phyloP scores from a whole-genome alignment of 1,140 invertebrate genomes.

The Piezodorus guildinii region DNA sequence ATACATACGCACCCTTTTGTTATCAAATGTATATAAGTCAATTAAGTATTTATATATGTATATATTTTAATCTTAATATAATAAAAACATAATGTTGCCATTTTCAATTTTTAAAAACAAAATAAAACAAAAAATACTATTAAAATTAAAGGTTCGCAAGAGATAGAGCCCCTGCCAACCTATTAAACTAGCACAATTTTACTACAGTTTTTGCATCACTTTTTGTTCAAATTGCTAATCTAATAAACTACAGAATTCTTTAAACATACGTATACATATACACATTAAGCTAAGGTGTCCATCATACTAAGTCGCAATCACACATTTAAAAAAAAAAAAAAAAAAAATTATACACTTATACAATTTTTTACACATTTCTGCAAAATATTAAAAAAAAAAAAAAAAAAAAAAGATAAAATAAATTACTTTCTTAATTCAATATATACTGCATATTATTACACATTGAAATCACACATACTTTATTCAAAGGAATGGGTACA shows the following conservation, averaged over 20 bases:
- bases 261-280: constrained; percentile 25
- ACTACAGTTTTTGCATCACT: constrained; percentile 15
- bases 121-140: constrained; percentile 1
- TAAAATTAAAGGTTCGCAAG: neutral
- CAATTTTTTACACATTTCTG: constrained; percentile 18
- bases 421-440: constrained; percentile 17
- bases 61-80: constrained; percentile 15
- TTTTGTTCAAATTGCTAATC: constrained; percentile 23
- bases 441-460: constrained; percentile 15
- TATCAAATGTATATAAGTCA: neutral
- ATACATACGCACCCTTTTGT: neutral
- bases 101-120: constrained; percentile 9
- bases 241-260: constrained; percentile 25
- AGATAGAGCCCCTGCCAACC: neutral
- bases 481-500: constrained; percentile 5
- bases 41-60: neutral
- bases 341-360: constrained; percentile 1
- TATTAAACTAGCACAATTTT: constrained; percentile 14
- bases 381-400: constrained; percentile 19
- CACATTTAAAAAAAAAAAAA: constrained; percentile 22
- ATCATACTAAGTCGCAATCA: constrained; percentile 16
- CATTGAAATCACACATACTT: constrained; percentile 9
- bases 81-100: constrained; percentile 16
- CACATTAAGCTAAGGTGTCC: constrained; percentile 21
- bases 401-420: constrained; percentile 22